Evolutionary conservation across 2,797 vertebrate species (phyloP), one percentile per base, ranked within the genome.

Genomic region (Pseudopleuronectes americanus): DNA sequence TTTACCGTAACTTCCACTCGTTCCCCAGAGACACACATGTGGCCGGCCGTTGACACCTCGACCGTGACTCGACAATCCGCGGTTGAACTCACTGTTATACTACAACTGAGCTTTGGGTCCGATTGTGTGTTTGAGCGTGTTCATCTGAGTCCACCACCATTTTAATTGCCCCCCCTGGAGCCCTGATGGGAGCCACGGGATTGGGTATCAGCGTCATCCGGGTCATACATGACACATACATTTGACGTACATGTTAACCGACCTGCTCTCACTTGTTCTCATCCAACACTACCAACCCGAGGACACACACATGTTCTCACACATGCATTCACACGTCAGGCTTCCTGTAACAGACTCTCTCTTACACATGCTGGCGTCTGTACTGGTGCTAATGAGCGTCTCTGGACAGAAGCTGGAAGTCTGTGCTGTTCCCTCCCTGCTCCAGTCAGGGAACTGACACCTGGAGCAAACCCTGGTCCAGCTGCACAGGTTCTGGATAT

Each of bases 81-180:
- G 19, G 52, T 49, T 63, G 33, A 57, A 60, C 43, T 6, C 16
- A 33, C 2, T 57, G 41, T 69, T 56, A 51, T 9, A 5, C 6
- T 13, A 26, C 56, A 36, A 64, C 17, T 70, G 53, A 13, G 66
- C 57, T 64, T 59, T 41, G 24, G 68, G 48, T 62, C 17, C 8
- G 19, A 3, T 45, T 36, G 63, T 65, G 63, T 65, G 10, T 38
- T 14, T 65, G 66, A 60, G 54, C 48, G 65, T 76, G 68, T 70
- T 80, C 49, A 71, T 80, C 68, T 86, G 67, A 21, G 79, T 79
- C 72, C 76, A 48, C 38, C 55, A 41, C 24, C 43, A 22, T 62
- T 85, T 72, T 85, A 83, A 86, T 87, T 84, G 77, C 71, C 77
- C 72, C 75, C 84, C 60, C 60, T n/a, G 74, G 80, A 86, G 67